Conservation (phyloP, 2,113 vertebrate genomes). For the Salvelinus fontinalis region DNA sequence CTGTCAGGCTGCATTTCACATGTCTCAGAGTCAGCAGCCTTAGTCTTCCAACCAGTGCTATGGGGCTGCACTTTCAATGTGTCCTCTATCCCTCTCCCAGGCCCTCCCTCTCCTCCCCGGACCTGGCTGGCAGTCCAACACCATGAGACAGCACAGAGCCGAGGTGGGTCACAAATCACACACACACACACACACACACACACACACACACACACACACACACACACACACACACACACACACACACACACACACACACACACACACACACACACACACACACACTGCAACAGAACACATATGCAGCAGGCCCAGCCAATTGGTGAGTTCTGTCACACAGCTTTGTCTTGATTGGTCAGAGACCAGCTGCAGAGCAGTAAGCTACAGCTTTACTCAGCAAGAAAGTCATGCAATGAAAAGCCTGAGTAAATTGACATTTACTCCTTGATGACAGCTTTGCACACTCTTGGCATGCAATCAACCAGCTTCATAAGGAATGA, state of each 20-base stretch:
- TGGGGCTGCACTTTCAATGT: not conserved
- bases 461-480: too few relatives aligned
- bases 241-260: too few relatives aligned
- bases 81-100: not conserved
- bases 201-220: too few relatives aligned
- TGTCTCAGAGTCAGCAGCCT: not conserved
- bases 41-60: not conserved
- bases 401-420: slow-evolving; percentile 6
- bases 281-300: too few relatives aligned
- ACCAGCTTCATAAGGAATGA: too few relatives aligned
- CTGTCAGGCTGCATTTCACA: not conserved
- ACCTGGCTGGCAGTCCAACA: not conserved
- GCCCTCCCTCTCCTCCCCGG: not conserved
- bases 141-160: not conserved
- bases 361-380: slow-evolving; percentile 42
- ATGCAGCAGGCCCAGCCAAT: slow-evolving; percentile 5
- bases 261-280: not conserved
- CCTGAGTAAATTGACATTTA: too few relatives aligned
- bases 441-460: too few relatives aligned
- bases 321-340: slow-evolving; percentile 34
- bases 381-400: slow-evolving; percentile 46
- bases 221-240: too few relatives aligned
- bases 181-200: too few relatives aligned
- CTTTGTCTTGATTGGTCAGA: slow-evolving; percentile 39
- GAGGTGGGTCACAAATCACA: not conserved